Base-by-base conservation (phyloP, 2,797 vertebrate species). In the Tiaroga cobitis region DNA sequence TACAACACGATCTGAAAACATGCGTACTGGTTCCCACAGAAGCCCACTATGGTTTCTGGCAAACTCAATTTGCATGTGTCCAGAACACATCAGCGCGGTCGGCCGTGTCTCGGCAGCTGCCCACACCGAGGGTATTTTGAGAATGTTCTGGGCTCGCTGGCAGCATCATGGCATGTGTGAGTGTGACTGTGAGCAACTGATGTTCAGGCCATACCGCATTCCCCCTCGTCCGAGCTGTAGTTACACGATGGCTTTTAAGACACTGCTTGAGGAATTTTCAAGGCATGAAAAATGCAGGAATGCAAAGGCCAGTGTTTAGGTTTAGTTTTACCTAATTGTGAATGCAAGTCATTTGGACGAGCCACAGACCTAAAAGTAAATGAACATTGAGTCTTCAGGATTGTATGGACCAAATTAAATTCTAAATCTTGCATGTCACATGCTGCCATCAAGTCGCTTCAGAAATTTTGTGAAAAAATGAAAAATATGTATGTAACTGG, bases 71-170 rank as follows among this genome's bases (percentile, higher is more conserved):
- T 68, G 63, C 19, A 68, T 65, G 43, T 39, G 18, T 6, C 41
- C 61, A 34, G 78, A 13, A 18, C 32, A 29, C 68, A 69, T 26
- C 2, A 21, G 80, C n/a, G 10, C 8, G 37, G 61, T 68, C 74
- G 73, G 37, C 67, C 46, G 15, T 13, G 46, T 61, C 65, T 1
- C 86, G n/a, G 29, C 78, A 74, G 67, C 82, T 87, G 46, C 86
- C 82, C 88, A 89, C 83, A 89, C 49, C 1, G 0, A 26, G 88
- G 59, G 83, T 85, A 86, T 91, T 89, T 90, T 73, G 68, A 79
- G 85, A 86, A 49, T 86, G 63, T 82, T 86, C 72, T 70, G 61
- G 87, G 56, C 46, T 79, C 61, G n/a, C 68, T 86, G 49, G 41
- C 81, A 61, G 75, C 78, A 59, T 84, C 79, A 72, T 72, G 49